Evolutionary conservation across 1,140 invertebrate genomes (phyloP), one percentile per base, ranked within the genome.

Genomic region (Drosophila aff.): DNA sequence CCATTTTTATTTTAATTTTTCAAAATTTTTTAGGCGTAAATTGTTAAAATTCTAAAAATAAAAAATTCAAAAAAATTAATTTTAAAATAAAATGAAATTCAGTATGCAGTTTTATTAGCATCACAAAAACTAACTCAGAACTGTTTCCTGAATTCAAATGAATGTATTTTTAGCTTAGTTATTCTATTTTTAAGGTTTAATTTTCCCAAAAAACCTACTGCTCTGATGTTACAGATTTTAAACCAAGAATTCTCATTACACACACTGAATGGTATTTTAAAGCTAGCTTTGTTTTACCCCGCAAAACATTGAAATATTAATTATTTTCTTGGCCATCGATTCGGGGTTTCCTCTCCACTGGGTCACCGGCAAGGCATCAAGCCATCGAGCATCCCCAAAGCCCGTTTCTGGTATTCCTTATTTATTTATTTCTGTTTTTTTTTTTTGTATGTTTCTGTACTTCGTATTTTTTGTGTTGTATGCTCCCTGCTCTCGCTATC

Each of bases 271-370:
- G 13, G n/a, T 55, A 4, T 36, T 71, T 53, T 36, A 36, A 67
- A 31, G 50, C 50, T 15, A 9, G n/a, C 16, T 0, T n/a, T 31
- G 15, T 11, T 23, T 36, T n/a, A 1, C 67, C 36, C 36, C 41
- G 28, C 28, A 23, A 15, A 64, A 67, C 40, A 74, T 63, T 66
- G 26, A 52, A 69, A 68, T 71, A 71, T 68, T 68, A 71, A 71
- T 71, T 68, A 71, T 68, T 46, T 68, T 26, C 47, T 44, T 66
- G 10, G 60, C 23, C 46, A 49, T 67, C 65, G 40, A 68, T 68
- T 68, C 38, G 11, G 67, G 38, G 64, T 18, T 53, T 55, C 26
- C 67, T 47, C 67, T 33, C 64, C 49, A 68, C 38, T 71, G 64
- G 67, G 67, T 71, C 64, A 71, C 64, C 36, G 38, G n/a, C 15